Evolutionary conservation across 2,888 invertebrate species (phyloP), one percentile per base, ranked within the genome.

Genomic region (Thera britannica): DNA sequence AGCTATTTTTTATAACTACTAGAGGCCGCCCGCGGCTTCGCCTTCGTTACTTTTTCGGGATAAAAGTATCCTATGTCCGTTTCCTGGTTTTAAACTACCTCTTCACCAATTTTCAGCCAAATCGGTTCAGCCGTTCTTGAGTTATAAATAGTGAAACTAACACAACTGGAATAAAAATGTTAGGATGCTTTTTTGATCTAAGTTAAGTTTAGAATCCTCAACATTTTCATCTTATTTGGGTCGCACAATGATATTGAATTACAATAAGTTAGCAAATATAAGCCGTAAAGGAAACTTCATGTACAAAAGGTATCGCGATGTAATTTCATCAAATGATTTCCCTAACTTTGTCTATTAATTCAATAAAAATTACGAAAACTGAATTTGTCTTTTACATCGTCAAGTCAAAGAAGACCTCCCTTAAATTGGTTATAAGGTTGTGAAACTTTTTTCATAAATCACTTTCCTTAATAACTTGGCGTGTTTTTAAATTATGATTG

Each of bases 361-460:
- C 67, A 78, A 79, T 79, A 75, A 77, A 52, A 75, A 79, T 78
- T 72, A 73, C 70, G 66, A 72, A 81, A 82, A 76, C 79, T 78
- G 83, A 83, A 83, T 79, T 79, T 77, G 78, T 79, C 78, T 77
- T 81, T 81, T 80, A 80, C 76, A 76, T 77, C 77, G 77, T 76
- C 82, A 79, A 79, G 79, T 84, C 82, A 84, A 83, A 84, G 83
- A 85, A 83, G 87, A 85, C 80, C 85, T 86, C 81, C 75, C 75
- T 77, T 77, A 84, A 89, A 87, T 86, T 87, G 83, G 83, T 87
- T 86, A 83, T 83, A 82, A 85, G 84, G 80, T 83, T 83, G 79
- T 76, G 58, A 77, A 88, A 89, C 85, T 87, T 88, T 89, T 84
- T 87, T 86, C 85, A 87, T 88, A 87, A 89, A 89, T 89, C 86